phyloP scores from a whole-genome alignment of 2,888 invertebrate genomes.

The Drosophila anomelani region DNA sequence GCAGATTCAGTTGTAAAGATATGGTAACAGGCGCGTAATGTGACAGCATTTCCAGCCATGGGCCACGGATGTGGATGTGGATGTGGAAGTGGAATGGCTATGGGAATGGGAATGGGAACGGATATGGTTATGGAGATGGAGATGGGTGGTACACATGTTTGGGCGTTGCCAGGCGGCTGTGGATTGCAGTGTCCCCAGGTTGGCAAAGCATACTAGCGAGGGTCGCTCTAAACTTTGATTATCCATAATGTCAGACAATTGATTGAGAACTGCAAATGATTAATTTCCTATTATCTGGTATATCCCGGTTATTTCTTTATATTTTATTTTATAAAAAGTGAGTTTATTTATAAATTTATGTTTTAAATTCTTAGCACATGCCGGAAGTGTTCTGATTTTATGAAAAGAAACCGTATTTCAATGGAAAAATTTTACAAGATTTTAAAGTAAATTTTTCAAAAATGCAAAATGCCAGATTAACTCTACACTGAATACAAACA shows the following conservation, averaged over 20 bases:
- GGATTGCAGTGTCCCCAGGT: slow-evolving; percentile 18
- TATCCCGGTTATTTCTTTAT: too few relatives aligned
- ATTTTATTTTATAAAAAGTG: too few relatives aligned
- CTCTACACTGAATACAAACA: too few relatives aligned
- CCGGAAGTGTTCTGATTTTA: too few relatives aligned
- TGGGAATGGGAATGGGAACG: slow-evolving; percentile 1
- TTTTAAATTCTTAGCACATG: too few relatives aligned
- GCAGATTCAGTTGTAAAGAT: slow-evolving; percentile 79
- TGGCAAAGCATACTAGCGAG: slow-evolving; percentile 4
- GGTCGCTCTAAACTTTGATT: slow-evolving; percentile 4
- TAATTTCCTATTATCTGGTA: neutral
- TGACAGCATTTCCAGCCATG: slow-evolving; percentile 63
- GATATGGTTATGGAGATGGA: slow-evolving; percentile 1
- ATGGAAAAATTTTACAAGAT: too few relatives aligned
- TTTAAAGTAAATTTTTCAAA: too few relatives aligned
- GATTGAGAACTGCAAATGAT: neutral
- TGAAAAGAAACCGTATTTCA: too few relatives aligned
- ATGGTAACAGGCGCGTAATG: slow-evolving; percentile 76
- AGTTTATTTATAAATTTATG: too few relatives aligned
- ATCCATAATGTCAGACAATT: too few relatives aligned
- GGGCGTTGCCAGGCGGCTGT: slow-evolving; percentile 58
- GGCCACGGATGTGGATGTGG: slow-evolving; percentile 19
- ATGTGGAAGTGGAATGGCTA: neutral
- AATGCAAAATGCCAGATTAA: too few relatives aligned
- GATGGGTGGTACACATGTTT: slow-evolving; percentile 69